A percentile compares a stretch with the other conserved stretches of the same genome.
These are phyloP conservation scores for Xanthorhoe designata DNA, from an alignment of 2,888 invertebrate genomes.

Conservation along the genomic window DNA sequence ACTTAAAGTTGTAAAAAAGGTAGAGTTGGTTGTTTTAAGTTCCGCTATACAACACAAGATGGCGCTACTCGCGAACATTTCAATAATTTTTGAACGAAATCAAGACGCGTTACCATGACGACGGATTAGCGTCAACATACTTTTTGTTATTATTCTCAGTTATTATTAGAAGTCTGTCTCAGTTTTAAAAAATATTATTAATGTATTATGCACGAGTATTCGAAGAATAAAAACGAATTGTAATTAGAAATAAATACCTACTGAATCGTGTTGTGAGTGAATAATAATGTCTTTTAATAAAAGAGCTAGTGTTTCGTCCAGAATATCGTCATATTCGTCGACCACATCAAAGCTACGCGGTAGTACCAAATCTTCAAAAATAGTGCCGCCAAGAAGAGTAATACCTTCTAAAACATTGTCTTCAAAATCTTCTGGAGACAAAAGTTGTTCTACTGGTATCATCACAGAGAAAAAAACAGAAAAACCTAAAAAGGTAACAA, in stretches of 20 bases:
- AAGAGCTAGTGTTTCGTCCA: conserved; percentile 30
- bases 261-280: background rate
- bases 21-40: conserved; percentile 14
- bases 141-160: too few species aligned
- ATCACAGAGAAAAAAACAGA: conserved; percentile 38
- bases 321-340: conserved; percentile 32
- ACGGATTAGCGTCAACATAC: conserved; percentile 32
- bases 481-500: conserved; percentile 63
- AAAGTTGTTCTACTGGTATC: conserved; percentile 60
- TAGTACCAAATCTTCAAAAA: conserved; percentile 38
- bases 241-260: background rate
- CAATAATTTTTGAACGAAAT: conserved; percentile 20
- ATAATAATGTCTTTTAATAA: conserved; percentile 38
- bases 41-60: conserved; percentile 51
- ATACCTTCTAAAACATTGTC: conserved; percentile 54
- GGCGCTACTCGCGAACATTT: conserved; percentile 28
- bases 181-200: background rate
- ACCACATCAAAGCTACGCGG: conserved; percentile 36
- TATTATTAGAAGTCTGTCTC: background rate
- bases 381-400: conserved; percentile 56
- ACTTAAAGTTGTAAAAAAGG: background rate
- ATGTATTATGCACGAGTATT: background rate
- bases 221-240: background rate
- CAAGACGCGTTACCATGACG: conserved; percentile 44
- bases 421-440: conserved; percentile 48